Evolutionary conservation across 2,113 vertebrate genomes (phyloP).

Genomic region (Fukomys damarensis): DNA sequence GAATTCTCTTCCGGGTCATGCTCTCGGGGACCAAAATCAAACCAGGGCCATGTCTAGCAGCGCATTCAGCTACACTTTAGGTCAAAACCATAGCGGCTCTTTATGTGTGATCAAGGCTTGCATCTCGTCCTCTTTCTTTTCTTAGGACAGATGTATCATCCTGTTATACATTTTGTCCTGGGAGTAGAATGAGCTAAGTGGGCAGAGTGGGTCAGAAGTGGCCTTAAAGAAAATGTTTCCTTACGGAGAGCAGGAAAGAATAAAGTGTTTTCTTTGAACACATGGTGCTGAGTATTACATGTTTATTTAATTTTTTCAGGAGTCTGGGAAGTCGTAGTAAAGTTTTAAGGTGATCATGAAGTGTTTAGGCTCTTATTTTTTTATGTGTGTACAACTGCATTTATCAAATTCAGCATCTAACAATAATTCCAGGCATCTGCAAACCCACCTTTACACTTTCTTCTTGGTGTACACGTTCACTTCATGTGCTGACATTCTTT

Average conservation of each 20-base stretch:
- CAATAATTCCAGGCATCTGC: neutral
- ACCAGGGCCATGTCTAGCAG: no score
- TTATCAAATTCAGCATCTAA: neutral
- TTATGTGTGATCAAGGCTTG: neutral
- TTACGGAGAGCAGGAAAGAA: neutral
- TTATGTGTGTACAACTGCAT: neutral
- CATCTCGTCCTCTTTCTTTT: neutral
- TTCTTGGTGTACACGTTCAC: neutral
- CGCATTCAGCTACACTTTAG: no score
- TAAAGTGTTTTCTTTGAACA: neutral
- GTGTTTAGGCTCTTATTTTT: neutral
- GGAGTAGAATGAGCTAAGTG: neutral
- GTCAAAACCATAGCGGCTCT: no score
- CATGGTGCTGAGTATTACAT: neutral
- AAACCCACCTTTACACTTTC: neutral
- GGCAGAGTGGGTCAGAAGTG: neutral
- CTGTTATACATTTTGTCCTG: neutral
- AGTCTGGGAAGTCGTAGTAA: neutral
- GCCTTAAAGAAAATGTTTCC: neutral
- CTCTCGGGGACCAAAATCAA: no score
- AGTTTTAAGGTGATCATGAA: constrained; percentile 21
- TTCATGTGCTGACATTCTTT: neutral
- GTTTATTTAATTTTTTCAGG: constrained; percentile 7
- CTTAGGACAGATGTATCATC: neutral
- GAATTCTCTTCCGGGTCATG: no score